Conservation (phyloP, 2,888 invertebrate species). For the Magallana nippona region DNA sequence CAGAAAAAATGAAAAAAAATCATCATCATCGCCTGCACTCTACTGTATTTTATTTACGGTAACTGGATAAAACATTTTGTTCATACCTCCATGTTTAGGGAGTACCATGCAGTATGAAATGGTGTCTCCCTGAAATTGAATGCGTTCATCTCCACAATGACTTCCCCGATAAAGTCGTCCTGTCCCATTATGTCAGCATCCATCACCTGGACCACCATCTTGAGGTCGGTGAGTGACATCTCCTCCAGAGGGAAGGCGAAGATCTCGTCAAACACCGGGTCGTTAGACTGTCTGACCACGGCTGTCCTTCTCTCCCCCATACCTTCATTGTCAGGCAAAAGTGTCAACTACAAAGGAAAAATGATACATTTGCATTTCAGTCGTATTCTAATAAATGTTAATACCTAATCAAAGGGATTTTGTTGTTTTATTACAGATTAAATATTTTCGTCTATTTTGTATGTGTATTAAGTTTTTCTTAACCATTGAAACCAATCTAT, state of each 20-base stretch:
- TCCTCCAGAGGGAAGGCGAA: constrained; percentile 72
- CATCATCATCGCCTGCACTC: too few relatives aligned
- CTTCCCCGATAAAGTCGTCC: constrained; percentile 76
- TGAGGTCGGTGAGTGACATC: constrained; percentile 59
- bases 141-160: constrained; percentile 65
- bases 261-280: constrained; percentile 75
- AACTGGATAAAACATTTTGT: too few relatives aligned
- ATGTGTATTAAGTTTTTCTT: too few relatives aligned
- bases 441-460: too few relatives aligned
- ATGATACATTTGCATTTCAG: not conserved
- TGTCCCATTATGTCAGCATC: constrained; percentile 69
- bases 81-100: constrained; percentile 72
- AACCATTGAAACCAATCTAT: too few relatives aligned
- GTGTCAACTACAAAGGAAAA: not conserved
- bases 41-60: not conserved
- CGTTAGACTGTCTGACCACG: constrained; percentile 63
- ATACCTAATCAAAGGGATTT: too few relatives aligned
- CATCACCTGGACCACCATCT: constrained; percentile 71
- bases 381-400: not conserved
- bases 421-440: too few relatives aligned
- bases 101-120: constrained; percentile 72
- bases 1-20: too few relatives aligned
- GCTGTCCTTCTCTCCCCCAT: constrained; percentile 66
- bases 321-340: constrained; percentile 61
- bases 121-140: constrained; percentile 68